Conservation (phyloP, 2,888 invertebrate species). For the Phrixothrix hirtus region DNA sequence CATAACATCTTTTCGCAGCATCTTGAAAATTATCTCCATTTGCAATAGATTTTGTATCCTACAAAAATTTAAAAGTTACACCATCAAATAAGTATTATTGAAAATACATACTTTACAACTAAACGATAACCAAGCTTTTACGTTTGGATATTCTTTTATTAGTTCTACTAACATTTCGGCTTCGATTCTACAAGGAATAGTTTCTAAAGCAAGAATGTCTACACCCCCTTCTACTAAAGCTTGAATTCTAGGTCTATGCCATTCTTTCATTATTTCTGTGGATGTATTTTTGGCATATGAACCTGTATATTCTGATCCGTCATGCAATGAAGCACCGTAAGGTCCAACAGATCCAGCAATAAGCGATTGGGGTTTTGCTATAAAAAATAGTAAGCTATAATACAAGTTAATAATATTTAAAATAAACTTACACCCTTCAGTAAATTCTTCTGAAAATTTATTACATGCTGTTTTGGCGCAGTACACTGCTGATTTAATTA, state of each 20-base stretch:
- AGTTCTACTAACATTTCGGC: conserved; percentile 81
- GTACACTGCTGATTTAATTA: conserved; percentile 74
- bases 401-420: neutral
- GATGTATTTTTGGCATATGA: conserved; percentile 71
- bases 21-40: conserved; percentile 81
- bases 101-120: conserved; percentile 72
- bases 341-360: conserved; percentile 92
- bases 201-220: conserved; percentile 87
- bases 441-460: conserved; percentile 60
- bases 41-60: conserved; percentile 69
- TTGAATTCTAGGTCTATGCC: conserved; percentile 83
- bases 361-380: conserved; percentile 57
- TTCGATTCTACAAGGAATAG: conserved; percentile 83
- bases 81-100: neutral
- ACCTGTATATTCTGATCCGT: conserved; percentile 94
- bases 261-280: conserved; percentile 68
- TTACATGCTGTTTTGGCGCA: conserved; percentile 74
- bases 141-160: conserved; percentile 75
- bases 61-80: conserved; percentile 37
- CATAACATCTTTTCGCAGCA: conserved; percentile 69
- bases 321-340: conserved; percentile 86
- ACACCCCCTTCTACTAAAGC: conserved; percentile 80
- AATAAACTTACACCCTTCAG: conserved; percentile 36
- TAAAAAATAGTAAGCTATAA: neutral
- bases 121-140: conserved; percentile 86